Evolutionary conservation across 2,797 vertebrate species (phyloP), one percentile per base, ranked within the genome.

Genomic region (Manis crassicaudata): DNA sequence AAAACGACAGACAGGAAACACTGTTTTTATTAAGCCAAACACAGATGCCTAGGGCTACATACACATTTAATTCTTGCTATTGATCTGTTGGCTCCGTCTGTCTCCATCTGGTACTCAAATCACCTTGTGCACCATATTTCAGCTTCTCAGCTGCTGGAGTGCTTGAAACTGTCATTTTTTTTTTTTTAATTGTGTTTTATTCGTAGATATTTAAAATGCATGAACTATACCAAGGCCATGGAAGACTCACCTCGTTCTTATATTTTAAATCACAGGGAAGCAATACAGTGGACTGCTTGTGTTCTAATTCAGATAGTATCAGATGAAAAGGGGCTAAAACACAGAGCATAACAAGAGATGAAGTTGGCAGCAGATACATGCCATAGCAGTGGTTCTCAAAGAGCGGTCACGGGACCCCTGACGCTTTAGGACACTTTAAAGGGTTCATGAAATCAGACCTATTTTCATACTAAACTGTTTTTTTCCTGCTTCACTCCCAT

Each of bases 251-350:
- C 9, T 68, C 23, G 12, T n/a, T 62, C 20, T 86, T 94, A 75
- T 52, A 75, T n/a, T 92, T 93, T 37, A 92, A 96, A 90, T 81
- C 35, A 84, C 32, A 88, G 50, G 56, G 43, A 70, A 75, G 37
- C 12, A 20, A 70, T 32, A 80, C 23, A 67, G 4, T 70, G 54
- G 81, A 92, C 35, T 58, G 18, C 20, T 68, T 25, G 80, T 32
- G 37, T 72, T 85, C n/a, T 70, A 40, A 82, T 65, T 88, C 37
- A 86, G 50, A 60, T 37, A 46, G 5, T n/a, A 67, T 29, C 37
- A 56, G 32, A 76, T 67, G 72, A 81, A 88, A 88, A 91, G 8
- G 37, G 27, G 37, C 14, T 88, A 82, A 88, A 7, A 68, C 29
- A 40, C 17, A 62, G 0, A 88, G 2, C 1, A 35, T 63, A 80